A percentile compares a stretch with the other conserved stretches of the same genome.
These are phyloP conservation scores for Cinclus cinclus DNA, from an alignment of 2,113 vertebrate genomes.

Conservation along the genomic window DNA sequence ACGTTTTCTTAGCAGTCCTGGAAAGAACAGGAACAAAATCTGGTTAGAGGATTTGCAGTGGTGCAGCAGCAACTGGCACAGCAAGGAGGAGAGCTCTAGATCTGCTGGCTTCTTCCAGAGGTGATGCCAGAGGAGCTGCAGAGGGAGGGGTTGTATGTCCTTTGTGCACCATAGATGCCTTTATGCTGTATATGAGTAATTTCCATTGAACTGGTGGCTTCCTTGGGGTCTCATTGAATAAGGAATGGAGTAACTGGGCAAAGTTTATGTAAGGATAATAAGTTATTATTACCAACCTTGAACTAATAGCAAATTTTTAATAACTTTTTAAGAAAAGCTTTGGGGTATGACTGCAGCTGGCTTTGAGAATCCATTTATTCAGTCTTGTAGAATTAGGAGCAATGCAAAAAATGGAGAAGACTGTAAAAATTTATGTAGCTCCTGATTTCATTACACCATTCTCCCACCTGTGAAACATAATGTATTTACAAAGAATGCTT, in stretches of 20 bases:
- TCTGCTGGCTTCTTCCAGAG: neutral
- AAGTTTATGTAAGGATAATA: neutral
- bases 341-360: neutral
- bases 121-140: neutral
- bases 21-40: constrained; percentile 60
- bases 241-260: neutral
- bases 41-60: constrained; percentile 57
- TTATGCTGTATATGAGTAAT: neutral
- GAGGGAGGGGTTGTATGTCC: neutral
- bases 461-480: neutral
- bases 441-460: neutral
- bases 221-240: neutral
- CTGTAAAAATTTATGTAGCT: neutral
- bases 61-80: neutral
- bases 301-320: neutral
- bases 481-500: neutral
- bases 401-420: neutral
- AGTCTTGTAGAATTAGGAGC: neutral
- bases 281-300: neutral
- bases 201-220: neutral
- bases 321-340: neutral
- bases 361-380: neutral
- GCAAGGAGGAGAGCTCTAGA: neutral
- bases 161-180: neutral
- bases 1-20: constrained; percentile 49